phyloP scores from a whole-genome alignment of 2,888 invertebrate genomes.

The Phortica magna region DNA sequence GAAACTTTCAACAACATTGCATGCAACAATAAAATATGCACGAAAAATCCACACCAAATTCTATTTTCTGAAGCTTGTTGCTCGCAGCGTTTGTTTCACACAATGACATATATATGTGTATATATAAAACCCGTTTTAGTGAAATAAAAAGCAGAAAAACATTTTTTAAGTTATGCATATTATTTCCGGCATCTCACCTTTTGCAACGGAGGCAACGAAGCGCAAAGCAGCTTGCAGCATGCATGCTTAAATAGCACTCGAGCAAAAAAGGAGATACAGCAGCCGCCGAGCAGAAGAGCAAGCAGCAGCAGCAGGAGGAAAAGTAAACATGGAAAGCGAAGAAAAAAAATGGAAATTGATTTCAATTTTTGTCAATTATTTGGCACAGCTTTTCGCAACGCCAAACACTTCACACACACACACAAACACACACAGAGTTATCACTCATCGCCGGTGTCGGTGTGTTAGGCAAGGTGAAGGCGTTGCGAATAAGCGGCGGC shows the following conservation, averaged over 20 bases:
- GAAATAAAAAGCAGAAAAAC: not conserved
- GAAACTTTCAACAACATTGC: constrained; percentile 3
- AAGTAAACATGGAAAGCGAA: not conserved
- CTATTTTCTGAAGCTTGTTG: not conserved
- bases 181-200: constrained; percentile 30
- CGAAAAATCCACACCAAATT: constrained; percentile 19
- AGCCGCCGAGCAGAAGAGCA: not conserved
- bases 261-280: not conserved
- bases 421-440: too few species aligned
- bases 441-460: too few species aligned
- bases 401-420: not conserved
- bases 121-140: constrained; percentile 14
- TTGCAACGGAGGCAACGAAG: constrained; percentile 7
- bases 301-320: not conserved
- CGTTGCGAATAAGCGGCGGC: too few species aligned
- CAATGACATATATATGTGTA: not conserved
- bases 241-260: constrained; percentile 10
- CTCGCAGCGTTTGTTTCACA: constrained; percentile 33
- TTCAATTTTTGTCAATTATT: constrained; percentile 32
- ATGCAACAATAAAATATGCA: constrained; percentile 22
- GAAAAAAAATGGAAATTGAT: constrained; percentile 13
- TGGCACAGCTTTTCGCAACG: constrained; percentile 3
- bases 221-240: constrained; percentile 24
- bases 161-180: constrained; percentile 27
- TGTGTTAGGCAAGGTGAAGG: too few species aligned